Evolutionary conservation across 2,797 vertebrate genomes (phyloP), one percentile per base, ranked within the genome.

Genomic region (Brotula barbata): DNA sequence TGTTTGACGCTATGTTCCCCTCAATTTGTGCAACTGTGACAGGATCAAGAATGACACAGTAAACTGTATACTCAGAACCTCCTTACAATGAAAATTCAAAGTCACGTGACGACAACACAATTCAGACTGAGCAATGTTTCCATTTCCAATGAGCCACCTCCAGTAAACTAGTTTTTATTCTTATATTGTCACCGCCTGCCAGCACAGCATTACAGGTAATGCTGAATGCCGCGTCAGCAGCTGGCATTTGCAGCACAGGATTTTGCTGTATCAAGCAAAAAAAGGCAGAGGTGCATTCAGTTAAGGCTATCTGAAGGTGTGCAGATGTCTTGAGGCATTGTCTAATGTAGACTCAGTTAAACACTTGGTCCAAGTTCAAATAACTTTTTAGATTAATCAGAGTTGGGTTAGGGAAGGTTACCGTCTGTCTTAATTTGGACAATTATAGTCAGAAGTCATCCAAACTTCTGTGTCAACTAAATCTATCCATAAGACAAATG

Each of bases 161-260:
- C 42, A 31, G 58, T 44, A 68, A 42, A 44, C 16, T 2, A n/a
- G 23, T 54, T 58, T 47, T 63, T 47, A 53, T 9, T 22, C 40
- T 37, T 19, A 19, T 53, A 60, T 55, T 28, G 4, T 28, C 25
- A 28, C 8, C 8, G 25, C 3, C 48, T 68, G 64, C 70, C 16
- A 71, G 22, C 45, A 20, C 64, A 80, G 71, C 69, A 67, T 70
- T 75, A 64, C 42, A 50, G 23, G 63, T 8, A 64, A 50, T 31
- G 63, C 13, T 54, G 33, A 62, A 34, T 33, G 75, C 62, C 47
- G 65, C 45, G 54, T 82, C 75, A 82, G 84, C 68, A 64, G 31
- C 57, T 64, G 19, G 55, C 54, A 67, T 58, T 56, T 59, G 46
- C 63, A 76, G 17, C 69, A 40, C 55, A 41, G 54, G 49, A 46